These are phyloP conservation scores for Bradynema listronoti DNA, from an alignment of 1,140 invertebrate genomes.

Conservation along the genomic window DNA sequence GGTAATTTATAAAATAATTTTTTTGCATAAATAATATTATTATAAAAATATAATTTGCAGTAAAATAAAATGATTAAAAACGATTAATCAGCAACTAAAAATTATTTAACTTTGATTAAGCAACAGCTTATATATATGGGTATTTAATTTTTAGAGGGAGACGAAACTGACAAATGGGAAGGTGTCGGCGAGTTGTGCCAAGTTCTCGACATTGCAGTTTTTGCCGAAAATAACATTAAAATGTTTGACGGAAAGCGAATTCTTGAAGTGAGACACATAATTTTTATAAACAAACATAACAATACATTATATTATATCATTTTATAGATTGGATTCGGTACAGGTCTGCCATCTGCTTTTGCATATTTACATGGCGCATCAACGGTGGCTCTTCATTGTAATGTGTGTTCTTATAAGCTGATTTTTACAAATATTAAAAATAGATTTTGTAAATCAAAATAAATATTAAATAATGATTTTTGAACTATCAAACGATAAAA, in stretches of 20 bases:
- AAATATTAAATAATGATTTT: too few relatives aligned
- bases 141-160: conserved; percentile 13
- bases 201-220: conserved; percentile 41
- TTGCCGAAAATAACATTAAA: conserved; percentile 49
- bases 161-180: conserved; percentile 43
- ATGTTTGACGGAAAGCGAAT: conserved; percentile 46
- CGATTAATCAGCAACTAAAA: conserved; percentile 11
- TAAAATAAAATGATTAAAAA: conserved; percentile 13
- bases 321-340: conserved; percentile 47
- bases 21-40: conserved; percentile 8
- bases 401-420: too few relatives aligned
- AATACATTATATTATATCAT: neutral
- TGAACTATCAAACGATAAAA: too few relatives aligned
- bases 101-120: too few relatives aligned
- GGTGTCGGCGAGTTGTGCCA: conserved; percentile 51
- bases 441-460: too few relatives aligned
- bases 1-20: neutral
- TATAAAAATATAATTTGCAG: neutral
- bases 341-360: conserved; percentile 50
- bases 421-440: too few relatives aligned
- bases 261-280: conserved; percentile 30
- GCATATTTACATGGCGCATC: conserved; percentile 45
- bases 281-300: neutral
- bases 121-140: too few relatives aligned
- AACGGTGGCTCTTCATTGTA: conserved; percentile 39